These are phyloP conservation scores for Naso thynnoides DNA, from an alignment of 2,797 vertebrate genomes.

Conservation along the genomic window DNA sequence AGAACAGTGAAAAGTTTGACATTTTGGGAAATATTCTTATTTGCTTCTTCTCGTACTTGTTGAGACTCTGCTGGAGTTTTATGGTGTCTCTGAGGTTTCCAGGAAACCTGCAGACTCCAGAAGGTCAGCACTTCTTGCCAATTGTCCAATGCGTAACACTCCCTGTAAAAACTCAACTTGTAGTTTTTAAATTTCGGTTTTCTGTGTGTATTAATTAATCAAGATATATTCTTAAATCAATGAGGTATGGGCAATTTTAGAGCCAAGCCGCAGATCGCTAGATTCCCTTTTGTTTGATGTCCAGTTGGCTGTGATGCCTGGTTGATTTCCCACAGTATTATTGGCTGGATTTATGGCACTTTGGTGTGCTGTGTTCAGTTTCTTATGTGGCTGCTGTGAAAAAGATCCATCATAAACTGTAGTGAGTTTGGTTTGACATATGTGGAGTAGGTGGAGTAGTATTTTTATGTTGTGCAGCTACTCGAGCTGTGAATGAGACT, in stretches of 20 bases:
- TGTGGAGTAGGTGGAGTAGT: no score
- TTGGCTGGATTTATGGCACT: not conserved
- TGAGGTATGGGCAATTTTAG: no score
- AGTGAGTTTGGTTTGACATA: not conserved
- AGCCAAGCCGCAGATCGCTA: no score
- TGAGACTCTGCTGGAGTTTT: constrained; percentile 23
- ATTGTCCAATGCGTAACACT: not conserved
- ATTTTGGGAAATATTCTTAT: not conserved
- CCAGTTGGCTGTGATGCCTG: not conserved
- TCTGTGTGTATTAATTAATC: no score
- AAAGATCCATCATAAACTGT: not conserved
- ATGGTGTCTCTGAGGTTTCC: constrained; percentile 18
- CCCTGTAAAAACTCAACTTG: not conserved
- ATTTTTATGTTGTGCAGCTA: not conserved
- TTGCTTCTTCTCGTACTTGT: not conserved
- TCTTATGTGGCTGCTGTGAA: not conserved
- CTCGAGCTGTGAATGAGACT: not conserved
- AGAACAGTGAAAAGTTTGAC: not conserved
- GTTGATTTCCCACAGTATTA: not conserved
- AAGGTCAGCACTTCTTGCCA: not conserved
- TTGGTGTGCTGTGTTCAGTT: not conserved
- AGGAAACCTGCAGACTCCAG: constrained; percentile 18
- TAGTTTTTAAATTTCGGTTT: not conserved
- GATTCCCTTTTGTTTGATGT: not conserved
- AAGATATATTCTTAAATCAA: no score